Conservation (phyloP, 2,797 vertebrate species). For the Sparus aurata region DNA sequence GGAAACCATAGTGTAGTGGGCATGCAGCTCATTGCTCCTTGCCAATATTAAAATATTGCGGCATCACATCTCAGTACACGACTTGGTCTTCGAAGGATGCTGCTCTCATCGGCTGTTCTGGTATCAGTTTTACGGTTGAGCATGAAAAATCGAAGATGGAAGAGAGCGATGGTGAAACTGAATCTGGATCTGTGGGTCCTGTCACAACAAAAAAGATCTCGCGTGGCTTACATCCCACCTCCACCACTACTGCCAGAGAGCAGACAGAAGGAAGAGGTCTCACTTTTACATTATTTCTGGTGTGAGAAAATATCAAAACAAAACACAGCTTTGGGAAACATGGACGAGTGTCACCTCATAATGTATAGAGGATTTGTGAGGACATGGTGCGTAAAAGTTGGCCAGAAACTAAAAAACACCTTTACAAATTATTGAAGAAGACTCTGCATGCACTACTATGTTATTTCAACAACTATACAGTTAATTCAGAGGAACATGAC, state of each 20-base stretch:
- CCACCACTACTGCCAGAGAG: slow-evolving; percentile 37
- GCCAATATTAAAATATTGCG: slow-evolving; percentile 77
- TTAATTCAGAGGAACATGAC: no score
- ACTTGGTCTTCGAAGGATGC: slow-evolving; percentile 21
- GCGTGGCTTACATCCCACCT: slow-evolving; percentile 75
- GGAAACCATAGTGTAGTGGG: slow-evolving; percentile 20
- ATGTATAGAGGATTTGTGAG: background rate
- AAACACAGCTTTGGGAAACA: background rate
- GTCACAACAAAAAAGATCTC: slow-evolving; percentile 76
- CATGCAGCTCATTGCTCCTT: slow-evolving; percentile 58
- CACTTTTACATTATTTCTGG: slow-evolving; percentile 53
- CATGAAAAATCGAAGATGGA: background rate
- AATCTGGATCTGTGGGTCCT: slow-evolving; percentile 63
- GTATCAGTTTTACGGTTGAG: slow-evolving; percentile 41
- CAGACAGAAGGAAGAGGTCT: slow-evolving; percentile 37
- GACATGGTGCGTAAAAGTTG: background rate
- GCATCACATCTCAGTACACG: slow-evolving; percentile 57
- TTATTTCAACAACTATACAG: no score
- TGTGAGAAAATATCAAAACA: no score
- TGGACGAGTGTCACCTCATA: no score
- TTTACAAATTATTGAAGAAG: no score
- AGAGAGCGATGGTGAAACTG: slow-evolving; percentile 48
- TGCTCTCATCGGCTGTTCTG: slow-evolving; percentile 51
- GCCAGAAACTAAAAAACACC: background rate
- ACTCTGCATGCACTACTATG: no score